Percentiles rank a stretch among this genome's conserved stretches.
phyloP scores from a whole-genome alignment of 2,113 vertebrate genomes.

The Macrotis lagotis region DNA sequence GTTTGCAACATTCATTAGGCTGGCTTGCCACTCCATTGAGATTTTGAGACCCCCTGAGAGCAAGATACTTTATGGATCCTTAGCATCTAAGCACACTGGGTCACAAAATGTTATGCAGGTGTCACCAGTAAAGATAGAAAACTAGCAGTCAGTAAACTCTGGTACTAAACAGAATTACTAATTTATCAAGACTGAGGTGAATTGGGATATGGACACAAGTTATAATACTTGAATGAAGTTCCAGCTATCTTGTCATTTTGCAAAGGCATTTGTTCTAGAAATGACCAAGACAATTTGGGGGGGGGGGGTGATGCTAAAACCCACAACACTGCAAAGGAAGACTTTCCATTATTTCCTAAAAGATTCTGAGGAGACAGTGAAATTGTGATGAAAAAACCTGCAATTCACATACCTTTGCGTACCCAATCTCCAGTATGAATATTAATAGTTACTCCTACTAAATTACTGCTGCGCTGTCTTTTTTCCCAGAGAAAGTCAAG shows the following conservation, averaged over 20 bases:
- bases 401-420: constrained; percentile 84
- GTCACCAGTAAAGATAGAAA: not conserved
- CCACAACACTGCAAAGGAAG: not conserved
- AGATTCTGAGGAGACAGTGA: not conserved
- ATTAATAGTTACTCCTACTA: constrained; percentile 98
- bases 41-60: not conserved
- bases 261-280: constrained; percentile 9
- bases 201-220: not conserved
- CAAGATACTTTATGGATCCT: not conserved
- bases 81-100: not conserved
- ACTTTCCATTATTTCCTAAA: constrained; percentile 20
- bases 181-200: constrained; percentile 11
- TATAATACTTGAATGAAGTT: constrained; percentile 3
- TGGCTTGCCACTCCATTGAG: not conserved
- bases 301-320: not conserved
- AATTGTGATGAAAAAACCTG: constrained; percentile 14
- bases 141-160: not conserved
- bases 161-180: not conserved
- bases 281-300: not conserved
- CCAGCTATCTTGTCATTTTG: not conserved
- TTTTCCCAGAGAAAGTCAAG: constrained; percentile 99
- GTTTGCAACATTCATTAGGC: not conserved
- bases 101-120: not conserved
- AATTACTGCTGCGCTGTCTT: constrained; percentile 97
- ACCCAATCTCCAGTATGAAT: constrained; percentile 99